A percentile compares a stretch with the other conserved stretches of the same genome.
These are phyloP conservation scores for Microcebus jonahi DNA, from an alignment of 2,113 vertebrate species.

Conservation along the genomic window DNA sequence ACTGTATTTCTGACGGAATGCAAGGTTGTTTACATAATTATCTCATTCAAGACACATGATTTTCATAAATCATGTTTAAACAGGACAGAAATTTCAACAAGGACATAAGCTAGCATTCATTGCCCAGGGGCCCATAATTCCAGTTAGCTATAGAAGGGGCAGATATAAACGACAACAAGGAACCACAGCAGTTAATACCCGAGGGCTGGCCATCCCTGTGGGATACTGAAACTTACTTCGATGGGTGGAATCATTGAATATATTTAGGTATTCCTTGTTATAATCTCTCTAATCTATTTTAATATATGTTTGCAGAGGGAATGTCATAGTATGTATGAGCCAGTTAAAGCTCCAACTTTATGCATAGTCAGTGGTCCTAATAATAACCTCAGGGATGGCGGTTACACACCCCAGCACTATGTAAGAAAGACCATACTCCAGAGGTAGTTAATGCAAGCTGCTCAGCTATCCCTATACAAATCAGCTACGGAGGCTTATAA, in stretches of 20 bases:
- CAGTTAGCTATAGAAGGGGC: background rate
- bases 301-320: background rate
- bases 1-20: background rate
- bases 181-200: background rate
- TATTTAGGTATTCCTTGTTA: background rate
- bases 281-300: background rate
- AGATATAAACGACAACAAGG: background rate
- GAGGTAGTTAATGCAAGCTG: background rate
- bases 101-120: background rate
- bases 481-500: background rate
- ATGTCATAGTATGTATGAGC: fast-evolving
- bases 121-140: background rate
- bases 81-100: background rate
- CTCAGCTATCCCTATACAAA: background rate
- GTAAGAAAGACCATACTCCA: background rate
- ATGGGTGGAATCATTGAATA: background rate
- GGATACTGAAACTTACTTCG: background rate
- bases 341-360: background rate
- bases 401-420: background rate
- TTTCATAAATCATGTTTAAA: background rate
- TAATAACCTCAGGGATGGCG: background rate
- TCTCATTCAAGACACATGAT: background rate
- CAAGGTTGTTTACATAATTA: background rate
- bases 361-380: background rate
- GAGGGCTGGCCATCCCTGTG: background rate